Evolutionary conservation across 2,888 invertebrate genomes (phyloP).

Genomic region (Hemicrepidius hirtus): DNA sequence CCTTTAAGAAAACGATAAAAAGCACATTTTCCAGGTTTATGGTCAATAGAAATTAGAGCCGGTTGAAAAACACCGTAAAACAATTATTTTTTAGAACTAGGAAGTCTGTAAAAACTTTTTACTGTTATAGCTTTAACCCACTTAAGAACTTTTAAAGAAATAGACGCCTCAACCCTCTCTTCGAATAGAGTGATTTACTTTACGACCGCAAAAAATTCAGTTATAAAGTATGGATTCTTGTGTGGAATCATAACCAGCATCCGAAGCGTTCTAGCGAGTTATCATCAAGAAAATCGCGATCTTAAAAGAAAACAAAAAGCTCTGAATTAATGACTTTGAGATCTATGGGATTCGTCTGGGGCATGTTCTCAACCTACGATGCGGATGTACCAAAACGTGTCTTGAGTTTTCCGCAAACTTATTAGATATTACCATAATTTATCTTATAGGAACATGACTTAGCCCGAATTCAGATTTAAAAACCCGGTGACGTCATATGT

Average conservation of each 20-base stretch:
- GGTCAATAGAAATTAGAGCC: constrained; percentile 26
- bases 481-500: no score
- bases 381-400: not conserved
- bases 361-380: not conserved
- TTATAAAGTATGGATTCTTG: constrained; percentile 39
- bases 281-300: constrained; percentile 17
- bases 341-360: not conserved
- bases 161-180: constrained; percentile 29
- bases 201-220: constrained; percentile 37
- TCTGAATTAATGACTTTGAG: constrained; percentile 1
- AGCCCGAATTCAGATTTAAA: no score
- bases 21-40: constrained; percentile 30
- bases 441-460: no score
- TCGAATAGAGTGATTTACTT: constrained; percentile 36
- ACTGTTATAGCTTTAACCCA: constrained; percentile 42
- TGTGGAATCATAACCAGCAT: constrained; percentile 33
- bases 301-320: constrained; percentile 21
- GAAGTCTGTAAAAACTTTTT: constrained; percentile 45
- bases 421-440: no score
- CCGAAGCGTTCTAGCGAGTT: constrained; percentile 15
- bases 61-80: constrained; percentile 33
- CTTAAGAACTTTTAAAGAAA: constrained; percentile 34
- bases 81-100: constrained; percentile 42
- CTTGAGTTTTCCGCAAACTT: no score
- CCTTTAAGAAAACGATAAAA: constrained; percentile 32